Base-by-base conservation (phyloP, 2,113 vertebrate genomes). In the Marcusenius ussheri region DNA sequence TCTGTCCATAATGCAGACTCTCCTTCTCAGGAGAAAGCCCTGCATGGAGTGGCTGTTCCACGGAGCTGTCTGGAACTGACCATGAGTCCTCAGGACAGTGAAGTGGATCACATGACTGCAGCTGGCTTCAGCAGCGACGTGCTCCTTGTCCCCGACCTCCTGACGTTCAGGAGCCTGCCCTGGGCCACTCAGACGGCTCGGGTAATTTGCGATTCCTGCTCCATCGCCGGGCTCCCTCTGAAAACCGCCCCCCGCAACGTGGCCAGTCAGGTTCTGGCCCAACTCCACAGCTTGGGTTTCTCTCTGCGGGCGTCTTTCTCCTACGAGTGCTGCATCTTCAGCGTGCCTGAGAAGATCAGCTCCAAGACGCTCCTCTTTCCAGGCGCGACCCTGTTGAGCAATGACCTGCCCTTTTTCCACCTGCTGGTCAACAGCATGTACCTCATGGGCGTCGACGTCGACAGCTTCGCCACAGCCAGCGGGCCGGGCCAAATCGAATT, bases 401-500 rank as follows among this genome's bases (percentile, higher is more conserved):
- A 97, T 92, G 97, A 98, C 91, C 96, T 97, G 93, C 95, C 95
- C 21, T 98, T 99, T 94, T 95, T 98, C 91, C 98, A 98, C 94
- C 97, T 98, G 88, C 95, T 99, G 8, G 96, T 98, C 88, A 96
- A 97, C 87, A 97, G 96, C 90, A 97, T 99, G 96, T 98, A 98
- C 92, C 96, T 96, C 89, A 97, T 97, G 74, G 98, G 97, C 19
- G 97, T 96, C 31, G 97, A 96, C 27, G 96, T 99, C 0, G 98
- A 99, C 93, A 98, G 97, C 92, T 98, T 98, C 70, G 96, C 97
- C 6, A 97, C 97, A 21, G 97, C 97, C 0, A 96, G 93, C 11
- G 96, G 97, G 27, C 97, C 97, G 0, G 97, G 97, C 21, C 98
- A 99, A 91, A 97, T 98, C 96, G 97, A 99, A 94, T 96, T 99